Evolutionary conservation across 2,797 vertebrate species (phyloP).

Genomic region (Cuniculus paca): DNA sequence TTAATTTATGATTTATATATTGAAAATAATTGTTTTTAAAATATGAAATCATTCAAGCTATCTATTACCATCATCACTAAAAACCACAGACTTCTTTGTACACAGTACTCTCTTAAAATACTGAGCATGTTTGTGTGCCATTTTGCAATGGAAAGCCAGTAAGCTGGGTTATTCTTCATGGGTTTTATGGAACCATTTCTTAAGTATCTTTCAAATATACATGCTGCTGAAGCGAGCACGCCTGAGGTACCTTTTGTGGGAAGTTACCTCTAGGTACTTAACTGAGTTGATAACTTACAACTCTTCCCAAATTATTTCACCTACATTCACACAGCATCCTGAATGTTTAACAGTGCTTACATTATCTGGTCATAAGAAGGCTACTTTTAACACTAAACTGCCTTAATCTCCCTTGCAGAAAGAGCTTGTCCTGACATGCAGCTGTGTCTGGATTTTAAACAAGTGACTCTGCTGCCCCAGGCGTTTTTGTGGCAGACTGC

Average conservation of each 20-base stretch:
- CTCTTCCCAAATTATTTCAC: neutral
- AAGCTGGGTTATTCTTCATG: neutral
- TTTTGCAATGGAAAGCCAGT: neutral
- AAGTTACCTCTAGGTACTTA: slow-evolving; percentile 40
- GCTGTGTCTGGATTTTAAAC: neutral
- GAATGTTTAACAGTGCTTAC: neutral
- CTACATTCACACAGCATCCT: neutral
- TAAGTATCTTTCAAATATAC: neutral
- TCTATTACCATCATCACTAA: neutral
- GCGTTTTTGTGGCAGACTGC: neutral
- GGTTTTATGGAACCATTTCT: neutral
- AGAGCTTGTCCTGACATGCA: neutral
- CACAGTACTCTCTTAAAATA: neutral
- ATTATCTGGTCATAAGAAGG: neutral
- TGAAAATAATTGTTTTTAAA: slow-evolving; percentile 34
- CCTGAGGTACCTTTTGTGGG: neutral
- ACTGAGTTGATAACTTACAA: neutral
- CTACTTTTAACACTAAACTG: neutral
- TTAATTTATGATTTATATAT: slow-evolving; percentile 52
- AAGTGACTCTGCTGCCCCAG: neutral
- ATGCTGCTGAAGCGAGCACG: neutral
- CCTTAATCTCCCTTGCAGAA: neutral
- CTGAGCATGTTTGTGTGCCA: neutral
- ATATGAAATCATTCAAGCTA: slow-evolving; percentile 5
- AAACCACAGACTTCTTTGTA: neutral